Evolutionary conservation across 2,113 vertebrate species (phyloP), one percentile per base, ranked within the genome.

Genomic region (Thryonomys swinderianus): DNA sequence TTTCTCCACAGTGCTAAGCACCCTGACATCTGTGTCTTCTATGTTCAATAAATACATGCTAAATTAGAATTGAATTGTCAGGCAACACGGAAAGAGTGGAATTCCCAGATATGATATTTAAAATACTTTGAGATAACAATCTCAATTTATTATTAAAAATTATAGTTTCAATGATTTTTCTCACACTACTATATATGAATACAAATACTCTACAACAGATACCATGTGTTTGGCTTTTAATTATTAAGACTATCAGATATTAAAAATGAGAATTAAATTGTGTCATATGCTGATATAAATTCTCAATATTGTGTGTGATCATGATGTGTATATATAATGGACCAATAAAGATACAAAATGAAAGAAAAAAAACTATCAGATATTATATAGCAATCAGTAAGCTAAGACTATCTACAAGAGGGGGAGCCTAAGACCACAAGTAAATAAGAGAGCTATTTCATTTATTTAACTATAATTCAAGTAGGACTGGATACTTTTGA

Each of bases 381-480:
- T 37, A 8, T 55, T 40, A 40, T 25, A 59, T 0, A 18, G 12
- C 40, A 16, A 57, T 82, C 40, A 73, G 40, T 74, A 73, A 94
- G n/a, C 16, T 55, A n/a, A 51, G 21, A 67, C 3, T 69, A 59
- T 71, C 23, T 25, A 81, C 0, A 78, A 64, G 0, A 71, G n/a
- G 4, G 59, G 84, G 69, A 85, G 67, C 71, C 51, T 62, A 64
- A 64, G 30, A 66, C 9, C 25, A 83, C 16, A 79, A 78, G 37
- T 53, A 83, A 73, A 51, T n/a, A 69, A 89, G 3, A 90, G 20
- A n/a, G 37, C 2, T 55, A 84, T 62, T 76, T 57, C 12, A 7
- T 51, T 30, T 48, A 53, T 94, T 82, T 85, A 78, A 87, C 55
- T 64, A n/a, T 25, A 91, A 91, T 34, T 61, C 53, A 73, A 92